Conservation (phyloP, 2,797 vertebrate genomes). For the Sardinella longiceps region DNA sequence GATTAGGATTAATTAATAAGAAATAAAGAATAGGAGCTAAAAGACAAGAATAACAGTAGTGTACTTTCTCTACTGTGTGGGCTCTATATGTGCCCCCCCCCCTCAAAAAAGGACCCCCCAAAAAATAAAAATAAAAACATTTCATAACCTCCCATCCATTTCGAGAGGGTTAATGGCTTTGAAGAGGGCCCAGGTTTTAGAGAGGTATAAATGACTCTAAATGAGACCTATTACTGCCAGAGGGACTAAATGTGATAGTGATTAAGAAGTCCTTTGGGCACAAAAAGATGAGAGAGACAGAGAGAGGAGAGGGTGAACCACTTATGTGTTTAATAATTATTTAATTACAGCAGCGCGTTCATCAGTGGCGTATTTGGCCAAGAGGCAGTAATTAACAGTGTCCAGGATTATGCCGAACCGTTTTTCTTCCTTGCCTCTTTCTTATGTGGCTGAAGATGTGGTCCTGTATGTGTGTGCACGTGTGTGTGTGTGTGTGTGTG, state of each 20-base stretch:
- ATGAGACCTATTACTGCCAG: neutral
- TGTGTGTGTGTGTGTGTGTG: neutral
- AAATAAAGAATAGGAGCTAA: no score
- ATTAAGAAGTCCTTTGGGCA: neutral
- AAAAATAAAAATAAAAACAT: neutral
- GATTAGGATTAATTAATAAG: no score
- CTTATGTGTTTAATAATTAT: neutral
- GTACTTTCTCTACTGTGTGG: no score
- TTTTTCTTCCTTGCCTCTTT: neutral
- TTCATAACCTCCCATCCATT: neutral
- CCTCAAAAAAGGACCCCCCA: neutral
- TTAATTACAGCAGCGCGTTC: neutral
- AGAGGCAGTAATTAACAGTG: neutral
- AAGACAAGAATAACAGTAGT: no score
- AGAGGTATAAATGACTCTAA: neutral
- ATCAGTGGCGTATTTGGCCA: neutral
- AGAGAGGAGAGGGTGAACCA: neutral
- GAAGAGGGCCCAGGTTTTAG: neutral
- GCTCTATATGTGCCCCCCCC: no score
- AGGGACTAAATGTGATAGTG: neutral
- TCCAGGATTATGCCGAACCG: neutral
- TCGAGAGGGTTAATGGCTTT: neutral
- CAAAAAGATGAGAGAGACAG: neutral
- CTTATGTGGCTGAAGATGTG: neutral
- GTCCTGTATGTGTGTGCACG: no score